phyloP scores from a whole-genome alignment of 2,888 invertebrate genomes.

The Polietes domitor region DNA sequence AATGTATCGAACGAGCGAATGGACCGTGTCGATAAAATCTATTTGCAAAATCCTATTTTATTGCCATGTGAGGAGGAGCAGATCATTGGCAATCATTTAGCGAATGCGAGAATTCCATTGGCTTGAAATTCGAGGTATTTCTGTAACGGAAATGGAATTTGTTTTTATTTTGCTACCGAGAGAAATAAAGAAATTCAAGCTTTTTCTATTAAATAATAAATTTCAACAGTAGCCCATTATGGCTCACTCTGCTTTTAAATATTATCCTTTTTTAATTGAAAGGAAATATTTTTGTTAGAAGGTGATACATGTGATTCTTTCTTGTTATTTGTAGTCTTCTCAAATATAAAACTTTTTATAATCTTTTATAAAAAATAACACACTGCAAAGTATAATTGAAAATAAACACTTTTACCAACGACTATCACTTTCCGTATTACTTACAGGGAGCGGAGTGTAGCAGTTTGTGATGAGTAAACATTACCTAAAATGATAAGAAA shows the following conservation, averaged over 20 bases:
- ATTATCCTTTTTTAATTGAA: constrained; percentile 16
- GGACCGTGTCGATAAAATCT: constrained; percentile 40
- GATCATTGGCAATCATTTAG: neutral
- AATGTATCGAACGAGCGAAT: neutral
- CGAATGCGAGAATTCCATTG: no score
- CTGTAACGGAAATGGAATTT: no score
- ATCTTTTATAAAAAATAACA: constrained; percentile 1
- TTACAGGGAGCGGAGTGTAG: constrained; percentile 31
- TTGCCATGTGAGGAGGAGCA: constrained; percentile 12
- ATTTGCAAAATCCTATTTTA: constrained; percentile 66
- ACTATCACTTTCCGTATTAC: constrained; percentile 48
- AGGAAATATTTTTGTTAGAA: neutral
- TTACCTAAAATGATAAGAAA: constrained; percentile 59
- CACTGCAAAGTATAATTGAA: constrained; percentile 40
- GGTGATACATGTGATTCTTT: neutral
- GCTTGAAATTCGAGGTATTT: no score
- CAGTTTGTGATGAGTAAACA: neutral
- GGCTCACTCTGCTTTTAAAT: neutral
- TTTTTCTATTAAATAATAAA: no score
- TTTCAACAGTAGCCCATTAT: no score
- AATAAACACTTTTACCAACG: constrained; percentile 50
- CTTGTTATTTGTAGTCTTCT: neutral
- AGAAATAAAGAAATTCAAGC: no score
- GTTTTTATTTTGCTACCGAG: no score
- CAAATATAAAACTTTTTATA: neutral